Evolutionary conservation across 1,140 invertebrate genomes (phyloP).

Genomic region (Rhopalosiphum padi): DNA sequence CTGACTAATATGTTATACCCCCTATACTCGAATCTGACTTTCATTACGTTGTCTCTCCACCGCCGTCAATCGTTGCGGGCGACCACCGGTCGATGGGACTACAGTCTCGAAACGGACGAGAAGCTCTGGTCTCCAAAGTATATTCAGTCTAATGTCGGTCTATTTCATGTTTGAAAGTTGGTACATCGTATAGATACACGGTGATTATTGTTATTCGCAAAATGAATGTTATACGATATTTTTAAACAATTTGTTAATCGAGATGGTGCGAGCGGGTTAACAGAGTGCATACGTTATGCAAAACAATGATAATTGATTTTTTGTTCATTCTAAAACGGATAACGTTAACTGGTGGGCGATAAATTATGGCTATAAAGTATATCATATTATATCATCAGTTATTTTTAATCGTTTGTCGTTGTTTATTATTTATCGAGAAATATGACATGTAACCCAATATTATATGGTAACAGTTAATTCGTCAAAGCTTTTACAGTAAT

Average conservation of each 20-base stretch:
- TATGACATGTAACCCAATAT: slow-evolving; percentile 1
- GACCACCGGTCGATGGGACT: background rate
- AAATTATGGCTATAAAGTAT: background rate
- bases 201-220: background rate
- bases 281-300: background rate
- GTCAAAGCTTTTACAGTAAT: background rate
- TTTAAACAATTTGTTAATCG: background rate
- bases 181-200: background rate
- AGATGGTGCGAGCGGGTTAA: accelerated
- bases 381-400: background rate
- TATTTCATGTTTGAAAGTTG: background rate
- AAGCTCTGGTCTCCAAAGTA: background rate
- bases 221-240: background rate
- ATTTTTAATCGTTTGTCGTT: background rate
- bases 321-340: background rate
- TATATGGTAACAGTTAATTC: background rate
- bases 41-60: background rate
- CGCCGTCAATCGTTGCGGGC: background rate
- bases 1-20: background rate
- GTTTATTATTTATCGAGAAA: background rate
- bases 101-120: background rate
- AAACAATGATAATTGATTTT: background rate
- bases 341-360: background rate
- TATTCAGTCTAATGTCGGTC: background rate
- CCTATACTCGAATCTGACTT: background rate